These are phyloP conservation scores for Callocephalon fimbriatum DNA, from an alignment of 2,113 vertebrate genomes.

Conservation along the genomic window DNA sequence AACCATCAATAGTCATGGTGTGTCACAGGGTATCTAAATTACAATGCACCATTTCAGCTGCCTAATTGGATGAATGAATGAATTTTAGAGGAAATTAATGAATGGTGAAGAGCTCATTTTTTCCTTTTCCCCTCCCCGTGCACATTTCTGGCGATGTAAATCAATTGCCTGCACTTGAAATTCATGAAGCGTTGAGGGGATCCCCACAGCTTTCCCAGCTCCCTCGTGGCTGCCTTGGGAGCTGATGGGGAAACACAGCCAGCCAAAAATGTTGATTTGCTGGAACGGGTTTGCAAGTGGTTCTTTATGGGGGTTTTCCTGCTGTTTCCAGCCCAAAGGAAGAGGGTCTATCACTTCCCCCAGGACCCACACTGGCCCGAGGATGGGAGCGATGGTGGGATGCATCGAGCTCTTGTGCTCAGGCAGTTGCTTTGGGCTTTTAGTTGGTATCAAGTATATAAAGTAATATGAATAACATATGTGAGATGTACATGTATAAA, in stretches of 20 bases:
- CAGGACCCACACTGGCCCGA: background rate
- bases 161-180: slow-evolving; percentile 44
- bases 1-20: background rate
- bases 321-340: background rate
- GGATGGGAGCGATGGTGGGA: accelerated
- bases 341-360: background rate
- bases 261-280: background rate
- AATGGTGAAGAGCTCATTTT: slow-evolving; percentile 29
- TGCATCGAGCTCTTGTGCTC: accelerated
- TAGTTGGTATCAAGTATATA: accelerated
- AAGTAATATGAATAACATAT: background rate
- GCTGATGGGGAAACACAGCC: background rate
- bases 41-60: slow-evolving; percentile 45
- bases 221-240: background rate
- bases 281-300: background rate
- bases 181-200: background rate
- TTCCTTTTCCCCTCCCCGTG: background rate
- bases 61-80: slow-evolving; percentile 64
- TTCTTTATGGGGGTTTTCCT: background rate
- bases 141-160: slow-evolving; percentile 8
- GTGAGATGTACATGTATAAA: background rate
- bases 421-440: background rate
- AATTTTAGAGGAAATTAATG: slow-evolving; percentile 62
- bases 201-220: slow-evolving; percentile 36
- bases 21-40: slow-evolving; percentile 48